Evolutionary conservation across 2,797 vertebrate genomes (phyloP).

Genomic region (Parambassis ranga): DNA sequence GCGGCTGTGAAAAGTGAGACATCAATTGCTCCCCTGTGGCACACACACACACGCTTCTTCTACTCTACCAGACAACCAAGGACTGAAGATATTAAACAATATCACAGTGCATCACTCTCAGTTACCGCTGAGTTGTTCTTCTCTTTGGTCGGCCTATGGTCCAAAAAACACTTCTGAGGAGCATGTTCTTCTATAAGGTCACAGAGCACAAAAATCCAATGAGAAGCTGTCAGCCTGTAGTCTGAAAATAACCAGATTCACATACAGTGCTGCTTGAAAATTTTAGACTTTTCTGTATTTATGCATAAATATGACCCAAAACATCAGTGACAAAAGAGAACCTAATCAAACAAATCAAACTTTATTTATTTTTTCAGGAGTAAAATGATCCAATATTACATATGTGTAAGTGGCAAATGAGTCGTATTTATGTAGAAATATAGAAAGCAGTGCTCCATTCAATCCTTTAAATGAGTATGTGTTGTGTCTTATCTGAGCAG

Average conservation of each 20-base stretch:
- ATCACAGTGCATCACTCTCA: conserved; percentile 6
- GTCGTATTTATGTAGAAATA: too few species aligned
- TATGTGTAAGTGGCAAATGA: too few species aligned
- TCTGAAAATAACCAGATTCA: background rate
- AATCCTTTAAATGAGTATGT: too few species aligned
- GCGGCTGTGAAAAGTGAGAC: conserved; percentile 84
- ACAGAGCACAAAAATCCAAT: background rate
- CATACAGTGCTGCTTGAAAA: too few species aligned
- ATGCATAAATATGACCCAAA: too few species aligned
- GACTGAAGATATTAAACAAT: conserved; percentile 31
- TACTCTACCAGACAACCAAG: conserved; percentile 8
- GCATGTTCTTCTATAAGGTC: background rate
- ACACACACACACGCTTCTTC: conserved; percentile 8
- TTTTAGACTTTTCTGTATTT: too few species aligned
- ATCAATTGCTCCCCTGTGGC: conserved; percentile 8
- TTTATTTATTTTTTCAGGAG: too few species aligned
- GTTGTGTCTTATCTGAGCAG: too few species aligned
- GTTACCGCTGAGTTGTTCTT: conserved; percentile 5
- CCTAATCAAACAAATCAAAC: too few species aligned
- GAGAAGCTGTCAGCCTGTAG: background rate
- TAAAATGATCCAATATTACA: too few species aligned
- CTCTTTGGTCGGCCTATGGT: conserved; percentile 2
- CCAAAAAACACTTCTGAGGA: background rate
- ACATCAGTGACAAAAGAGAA: too few species aligned
- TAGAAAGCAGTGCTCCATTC: too few species aligned